A percentile compares a stretch with the other conserved stretches of the same genome.
Conservation (phyloP, 2,797 vertebrate species). For the Dendrocincla tyrannina region DNA sequence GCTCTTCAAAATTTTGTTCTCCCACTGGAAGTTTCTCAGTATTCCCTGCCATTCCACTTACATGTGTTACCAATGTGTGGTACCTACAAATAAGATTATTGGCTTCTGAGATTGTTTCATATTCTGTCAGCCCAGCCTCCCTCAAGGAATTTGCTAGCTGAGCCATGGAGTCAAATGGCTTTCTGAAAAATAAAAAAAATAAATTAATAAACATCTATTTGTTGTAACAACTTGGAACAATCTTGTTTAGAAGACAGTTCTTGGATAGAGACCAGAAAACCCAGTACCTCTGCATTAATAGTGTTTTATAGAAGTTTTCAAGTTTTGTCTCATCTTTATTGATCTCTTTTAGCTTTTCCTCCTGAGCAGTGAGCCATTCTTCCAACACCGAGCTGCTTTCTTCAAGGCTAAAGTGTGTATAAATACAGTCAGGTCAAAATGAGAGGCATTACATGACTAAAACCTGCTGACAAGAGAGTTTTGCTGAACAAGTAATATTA, state of each 20-base stretch:
- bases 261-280: background rate
- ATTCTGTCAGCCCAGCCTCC: slow-evolving; percentile 78
- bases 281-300: slow-evolving; percentile 83
- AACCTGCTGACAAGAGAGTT: background rate
- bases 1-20: slow-evolving; percentile 73
- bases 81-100: slow-evolving; percentile 79
- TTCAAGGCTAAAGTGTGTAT: slow-evolving; percentile 78
- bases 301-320: slow-evolving; percentile 73
- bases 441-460: background rate
- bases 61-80: slow-evolving; percentile 70
- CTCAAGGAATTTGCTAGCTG: slow-evolving; percentile 78
- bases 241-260: background rate
- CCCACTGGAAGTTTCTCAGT: slow-evolving; percentile 66
- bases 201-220: background rate
- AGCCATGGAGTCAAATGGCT: slow-evolving; percentile 74
- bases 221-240: background rate
- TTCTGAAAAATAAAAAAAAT: slow-evolving; percentile 67
- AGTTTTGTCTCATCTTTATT: slow-evolving; percentile 59
- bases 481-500: background rate
- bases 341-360: slow-evolving; percentile 75
- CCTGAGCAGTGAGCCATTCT: slow-evolving; percentile 83
- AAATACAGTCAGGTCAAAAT: background rate
- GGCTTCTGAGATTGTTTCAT: slow-evolving; percentile 76
- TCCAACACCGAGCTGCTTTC: slow-evolving; percentile 75
- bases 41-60: slow-evolving; percentile 47